Conservation (phyloP, 64 coral and sea anemone genomes). For the Stichodactyla helianthus region DNA sequence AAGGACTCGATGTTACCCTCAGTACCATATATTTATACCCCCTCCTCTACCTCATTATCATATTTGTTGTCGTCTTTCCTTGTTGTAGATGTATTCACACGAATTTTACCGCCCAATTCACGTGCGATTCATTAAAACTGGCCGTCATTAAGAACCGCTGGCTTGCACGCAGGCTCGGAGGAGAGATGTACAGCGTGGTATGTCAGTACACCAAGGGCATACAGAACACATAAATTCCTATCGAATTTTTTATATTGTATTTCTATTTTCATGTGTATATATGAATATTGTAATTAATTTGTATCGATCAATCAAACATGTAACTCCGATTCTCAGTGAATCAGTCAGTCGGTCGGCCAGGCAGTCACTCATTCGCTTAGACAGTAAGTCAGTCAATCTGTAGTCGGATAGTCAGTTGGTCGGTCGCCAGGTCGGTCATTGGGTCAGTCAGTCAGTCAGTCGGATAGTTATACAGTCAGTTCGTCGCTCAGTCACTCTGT, state of each 20-base stretch:
- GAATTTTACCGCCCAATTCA: conserved; percentile 86
- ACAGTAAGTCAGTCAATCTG: background rate
- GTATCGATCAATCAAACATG: background rate
- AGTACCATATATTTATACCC: too few relatives aligned
- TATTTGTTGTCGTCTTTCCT: background rate
- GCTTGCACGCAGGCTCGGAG: conserved; percentile 78
- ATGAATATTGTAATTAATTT: background rate
- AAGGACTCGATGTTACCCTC: too few relatives aligned
- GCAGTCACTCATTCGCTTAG: background rate
- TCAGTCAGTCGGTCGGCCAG: background rate
- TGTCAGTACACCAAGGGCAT: conserved; percentile 42
- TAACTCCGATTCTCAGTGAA: too few relatives aligned
- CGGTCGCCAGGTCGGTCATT: background rate
- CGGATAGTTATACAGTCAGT: background rate
- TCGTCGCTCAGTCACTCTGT: background rate
- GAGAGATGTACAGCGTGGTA: conserved; percentile 95
- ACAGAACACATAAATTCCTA: background rate
- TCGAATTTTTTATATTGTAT: background rate
- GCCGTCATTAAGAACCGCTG: conserved; percentile 96
- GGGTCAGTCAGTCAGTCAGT: background rate
- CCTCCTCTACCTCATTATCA: too few relatives aligned
- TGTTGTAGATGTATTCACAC: conserved; percentile 74
- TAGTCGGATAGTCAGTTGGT: background rate
- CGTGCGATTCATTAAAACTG: conserved; percentile 86
- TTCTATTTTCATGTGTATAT: background rate